Base-by-base conservation (phyloP, 2,888 invertebrate species). In the Maniola hyperantus region DNA sequence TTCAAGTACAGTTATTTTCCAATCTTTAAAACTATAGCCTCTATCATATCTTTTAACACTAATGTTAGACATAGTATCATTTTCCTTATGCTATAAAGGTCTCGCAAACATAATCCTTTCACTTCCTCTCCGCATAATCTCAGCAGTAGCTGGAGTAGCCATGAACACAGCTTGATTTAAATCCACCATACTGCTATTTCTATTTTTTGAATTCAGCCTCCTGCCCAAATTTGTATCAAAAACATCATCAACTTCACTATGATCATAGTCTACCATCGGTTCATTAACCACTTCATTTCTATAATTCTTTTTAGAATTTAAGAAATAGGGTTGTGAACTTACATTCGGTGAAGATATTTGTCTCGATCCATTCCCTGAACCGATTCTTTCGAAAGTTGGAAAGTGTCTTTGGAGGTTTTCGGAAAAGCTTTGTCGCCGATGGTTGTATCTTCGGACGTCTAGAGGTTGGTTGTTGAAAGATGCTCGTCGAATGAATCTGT, bases 181-280 rank as follows among this genome's bases (percentile, higher is more conserved):
- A 70, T 91, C 91, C 82, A 92, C 81, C 65, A 91, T 87, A 61
- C 73, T 77, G 6, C 87, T 83, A 65, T 86, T 81, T 62, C 85
- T 89, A 6, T 72, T 79, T 55, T 77, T 84, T 18, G 76, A 82
- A 73, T 86, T 89, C 0, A 82, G 73, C 65, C 88, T 80, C 60
- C 85, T 85, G 64, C 88, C 84, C 54, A 90, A 76, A 57, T 88
- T 85, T 0, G 87, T 86, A 71, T 92, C 91, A 67, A 91, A 91
- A 0, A 88, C 82, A 70, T 93, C 93, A 62, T 92, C 92, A 0
- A 83, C 86, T 71, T 92, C 93, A 74, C 92, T 92, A 58, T 92
- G 89, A 68, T 93, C 93, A 65, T 93, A 93, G 71, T 93, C 93
- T 0, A 92, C 81, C 77, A 89, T 83, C 6, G 93, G 93, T 70